Conservation (phyloP, 2,797 vertebrate genomes). For the Paedocypris micromegethes region DNA sequence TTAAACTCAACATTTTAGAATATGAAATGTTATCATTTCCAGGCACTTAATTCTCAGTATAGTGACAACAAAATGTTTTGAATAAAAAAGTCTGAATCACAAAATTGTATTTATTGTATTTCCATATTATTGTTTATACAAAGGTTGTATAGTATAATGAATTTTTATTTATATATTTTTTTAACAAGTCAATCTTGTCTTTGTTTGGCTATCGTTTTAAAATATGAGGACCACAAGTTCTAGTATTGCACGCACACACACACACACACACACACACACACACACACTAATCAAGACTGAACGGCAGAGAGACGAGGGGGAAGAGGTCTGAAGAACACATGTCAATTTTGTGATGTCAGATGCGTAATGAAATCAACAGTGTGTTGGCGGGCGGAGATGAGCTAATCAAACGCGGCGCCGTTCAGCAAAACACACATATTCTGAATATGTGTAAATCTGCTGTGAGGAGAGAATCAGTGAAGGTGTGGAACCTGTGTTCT, state of each 20-base stretch:
- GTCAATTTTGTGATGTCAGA: conserved; percentile 52
- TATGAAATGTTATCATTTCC: no score
- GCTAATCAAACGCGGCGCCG: conserved; percentile 57
- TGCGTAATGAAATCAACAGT: conserved; percentile 60
- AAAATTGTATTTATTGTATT: no score
- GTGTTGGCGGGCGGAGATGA: conserved; percentile 51
- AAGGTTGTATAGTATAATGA: no score
- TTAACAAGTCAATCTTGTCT: no score
- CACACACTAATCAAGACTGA: conserved; percentile 31
- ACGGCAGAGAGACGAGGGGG: conserved; percentile 33
- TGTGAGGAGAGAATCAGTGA: conserved; percentile 24
- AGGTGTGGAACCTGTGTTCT: conserved; percentile 71
- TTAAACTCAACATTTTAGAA: no score
- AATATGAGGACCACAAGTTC: no score
- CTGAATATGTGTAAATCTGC: conserved; percentile 52
- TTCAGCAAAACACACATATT: background rate
- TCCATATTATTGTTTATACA: no score
- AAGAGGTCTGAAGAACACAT: conserved; percentile 24
- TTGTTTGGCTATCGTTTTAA: no score
- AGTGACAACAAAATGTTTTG: no score
- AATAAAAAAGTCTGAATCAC: no score
- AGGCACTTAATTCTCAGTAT: no score
- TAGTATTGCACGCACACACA: background rate
- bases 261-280: conserved; percentile 10
- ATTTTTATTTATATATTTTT: no score